Conservation (phyloP, 37 sponge, comb jelly and placozoan species). For the Agelas oroides region DNA sequence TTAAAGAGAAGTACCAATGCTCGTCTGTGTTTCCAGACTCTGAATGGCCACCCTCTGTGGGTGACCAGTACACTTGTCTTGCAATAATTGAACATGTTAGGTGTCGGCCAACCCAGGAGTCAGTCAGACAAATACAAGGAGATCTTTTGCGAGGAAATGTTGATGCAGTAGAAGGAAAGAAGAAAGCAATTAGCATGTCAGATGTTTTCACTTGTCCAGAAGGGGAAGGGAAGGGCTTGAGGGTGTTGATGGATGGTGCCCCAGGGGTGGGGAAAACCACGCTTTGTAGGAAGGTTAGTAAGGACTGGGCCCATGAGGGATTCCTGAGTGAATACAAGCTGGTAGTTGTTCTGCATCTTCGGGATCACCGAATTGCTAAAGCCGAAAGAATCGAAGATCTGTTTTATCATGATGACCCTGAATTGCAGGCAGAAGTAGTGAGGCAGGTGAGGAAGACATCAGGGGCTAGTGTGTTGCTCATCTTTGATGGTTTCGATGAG, state of each 20-base stretch:
- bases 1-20: background rate
- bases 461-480: constrained; percentile 2
- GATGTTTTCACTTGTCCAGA: background rate
- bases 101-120: background rate
- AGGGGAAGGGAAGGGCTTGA: background rate
- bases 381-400: background rate
- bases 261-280: constrained; percentile 25
- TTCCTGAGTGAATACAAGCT: background rate
- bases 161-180: background rate
- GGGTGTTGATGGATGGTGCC: constrained; percentile 3
- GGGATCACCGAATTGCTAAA: background rate
- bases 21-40: background rate
- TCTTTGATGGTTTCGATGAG: constrained; percentile 42
- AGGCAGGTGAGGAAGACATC: background rate
- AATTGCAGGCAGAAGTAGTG: background rate
- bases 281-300: background rate
- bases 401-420: constrained; percentile 6
- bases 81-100: background rate
- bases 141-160: constrained; percentile 1
- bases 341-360: background rate
- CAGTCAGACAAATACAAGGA: background rate
- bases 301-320: background rate
- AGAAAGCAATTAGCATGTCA: background rate
- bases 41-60: constrained; percentile 11
- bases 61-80: background rate